Evolutionary conservation across 2,113 vertebrate genomes (phyloP), one percentile per base, ranked within the genome.

Genomic region (Gorsachius goisagi): DNA sequence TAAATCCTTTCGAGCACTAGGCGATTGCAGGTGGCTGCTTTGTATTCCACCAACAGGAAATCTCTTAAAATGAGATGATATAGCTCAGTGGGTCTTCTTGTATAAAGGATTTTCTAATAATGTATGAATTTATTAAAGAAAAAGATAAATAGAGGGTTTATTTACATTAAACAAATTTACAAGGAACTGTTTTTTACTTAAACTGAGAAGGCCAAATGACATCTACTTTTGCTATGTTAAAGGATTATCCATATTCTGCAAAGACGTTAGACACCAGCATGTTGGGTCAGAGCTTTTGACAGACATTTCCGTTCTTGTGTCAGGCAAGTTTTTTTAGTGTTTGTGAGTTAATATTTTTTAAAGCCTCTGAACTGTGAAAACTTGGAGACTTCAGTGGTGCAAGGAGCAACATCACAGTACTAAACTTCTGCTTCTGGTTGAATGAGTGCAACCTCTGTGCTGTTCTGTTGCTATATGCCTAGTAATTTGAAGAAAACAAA

Each of bases 41-140:
- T 97, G 96, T 98, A 97, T 98, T 97, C 95, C 85, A 95, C 96
- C 95, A 98, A 98, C 95, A 98, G 94, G 92, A 98, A 98, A 98
- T 98, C 96, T 98, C 97, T 98, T 96, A 97, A 98, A 98, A 97
- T 66, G 39, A 97, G 93, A 95, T 95, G 95, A 98, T 98, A 96
- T 97, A 97, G 96, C 95, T 58, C 97, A 97, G 95, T 88, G 33
- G 95, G 96, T 97, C 97, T 97, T 91, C 97, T 95, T 95, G 83
- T 96, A 97, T 89, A 94, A 94, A 94, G 69, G 88, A 96, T 97
- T 98, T 98, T 97, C 95, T 98, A 97, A 97, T 97, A 98, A 97
- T 91, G 78, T 93, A 93, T 91, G 92, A 97, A 98, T 97, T 98
- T 97, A 98, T 97, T 97, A 97, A 97, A 97, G 87, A 91, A 82